Percentiles rank a stretch among this genome's conserved stretches.
Conservation (phyloP, 2,113 vertebrate species). For the Ploceus nigricollis region DNA sequence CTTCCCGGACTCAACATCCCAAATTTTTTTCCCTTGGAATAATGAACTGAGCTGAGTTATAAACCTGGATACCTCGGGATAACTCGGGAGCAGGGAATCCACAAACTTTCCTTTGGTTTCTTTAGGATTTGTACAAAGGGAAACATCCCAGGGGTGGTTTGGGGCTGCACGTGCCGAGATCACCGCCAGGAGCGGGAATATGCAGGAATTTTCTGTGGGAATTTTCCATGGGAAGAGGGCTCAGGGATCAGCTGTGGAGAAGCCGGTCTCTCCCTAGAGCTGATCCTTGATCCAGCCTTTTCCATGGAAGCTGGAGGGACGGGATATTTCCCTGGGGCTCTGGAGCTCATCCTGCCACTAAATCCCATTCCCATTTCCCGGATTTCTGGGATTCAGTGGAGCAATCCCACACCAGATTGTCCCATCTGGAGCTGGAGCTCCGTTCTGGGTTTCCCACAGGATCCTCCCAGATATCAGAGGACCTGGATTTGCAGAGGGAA, state of each 20-base stretch:
- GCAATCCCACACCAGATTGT: too few species aligned
- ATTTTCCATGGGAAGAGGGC: not conserved
- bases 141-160: not conserved
- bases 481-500: not conserved
- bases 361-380: rapidly evolving
- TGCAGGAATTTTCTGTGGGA: not conserved
- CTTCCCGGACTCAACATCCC: not conserved
- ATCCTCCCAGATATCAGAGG: not conserved
- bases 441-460: rapidly evolving
- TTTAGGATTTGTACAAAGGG: not conserved
- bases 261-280: not conserved
- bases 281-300: not conserved
- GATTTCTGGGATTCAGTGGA: not conserved
- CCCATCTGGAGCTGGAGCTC: too few species aligned
- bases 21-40: not conserved
- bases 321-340: not conserved
- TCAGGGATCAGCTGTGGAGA: not conserved
- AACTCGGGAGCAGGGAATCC: not conserved
- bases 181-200: not conserved
- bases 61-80: not conserved
- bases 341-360: not conserved
- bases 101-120: not conserved
- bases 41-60: not conserved
- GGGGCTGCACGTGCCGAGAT: not conserved
- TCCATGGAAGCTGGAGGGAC: not conserved